Evolutionary conservation across 2,888 invertebrate species (phyloP).

Genomic region (Notocelia uddmanniana): DNA sequence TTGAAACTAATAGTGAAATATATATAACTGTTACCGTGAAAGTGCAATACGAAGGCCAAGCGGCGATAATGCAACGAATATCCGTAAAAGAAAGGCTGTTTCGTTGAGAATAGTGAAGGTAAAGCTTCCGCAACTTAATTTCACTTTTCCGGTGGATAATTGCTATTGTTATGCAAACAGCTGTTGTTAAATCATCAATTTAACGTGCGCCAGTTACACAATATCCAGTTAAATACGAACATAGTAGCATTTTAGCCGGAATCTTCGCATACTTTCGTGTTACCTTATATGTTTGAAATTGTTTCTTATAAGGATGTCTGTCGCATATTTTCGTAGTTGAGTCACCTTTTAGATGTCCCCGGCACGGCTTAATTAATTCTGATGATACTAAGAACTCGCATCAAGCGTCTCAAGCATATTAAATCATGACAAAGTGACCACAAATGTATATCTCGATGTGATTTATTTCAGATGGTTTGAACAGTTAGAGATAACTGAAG

Average conservation of each 20-base stretch:
- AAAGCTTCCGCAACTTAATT: slow-evolving; percentile 41
- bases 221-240: slow-evolving; percentile 32
- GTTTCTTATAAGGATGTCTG: slow-evolving; percentile 51
- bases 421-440: slow-evolving; percentile 19
- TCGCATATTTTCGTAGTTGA: slow-evolving; percentile 63
- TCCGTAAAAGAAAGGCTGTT: slow-evolving; percentile 52
- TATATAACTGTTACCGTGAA: slow-evolving; percentile 44
- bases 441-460: slow-evolving; percentile 7
- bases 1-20: slow-evolving; percentile 49
- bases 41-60: slow-evolving; percentile 54
- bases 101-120: slow-evolving; percentile 38
- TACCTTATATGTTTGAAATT: slow-evolving; percentile 24
- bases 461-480: not conserved
- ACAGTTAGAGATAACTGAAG: not conserved
- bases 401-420: slow-evolving; percentile 11
- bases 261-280: slow-evolving; percentile 28
- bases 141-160: slow-evolving; percentile 45
- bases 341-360: slow-evolving; percentile 62
- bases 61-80: slow-evolving; percentile 43
- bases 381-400: slow-evolving; percentile 46
- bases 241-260: slow-evolving; percentile 11
- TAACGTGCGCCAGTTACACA: slow-evolving; percentile 30
- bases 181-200: slow-evolving; percentile 42
- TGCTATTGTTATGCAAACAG: slow-evolving; percentile 45
- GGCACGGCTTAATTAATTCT: slow-evolving; percentile 57